Percentiles rank a stretch among this genome's conserved stretches.
These are phyloP conservation scores for Graptemys geographica DNA, from an alignment of 2,797 vertebrate species.

Conservation along the genomic window DNA sequence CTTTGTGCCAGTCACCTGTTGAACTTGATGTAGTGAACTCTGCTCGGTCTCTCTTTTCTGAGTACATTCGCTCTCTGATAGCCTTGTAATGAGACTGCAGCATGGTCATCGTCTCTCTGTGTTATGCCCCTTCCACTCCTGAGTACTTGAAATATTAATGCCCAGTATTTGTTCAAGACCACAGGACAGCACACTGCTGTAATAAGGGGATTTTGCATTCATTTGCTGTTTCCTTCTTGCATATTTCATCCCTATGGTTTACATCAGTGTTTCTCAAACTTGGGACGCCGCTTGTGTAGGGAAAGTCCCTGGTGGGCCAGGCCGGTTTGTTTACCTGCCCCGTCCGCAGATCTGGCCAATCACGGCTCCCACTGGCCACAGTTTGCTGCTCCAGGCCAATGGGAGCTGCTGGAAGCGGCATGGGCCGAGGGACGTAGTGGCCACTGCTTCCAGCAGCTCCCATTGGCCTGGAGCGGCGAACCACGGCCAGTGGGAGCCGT, in stretches of 20 bases:
- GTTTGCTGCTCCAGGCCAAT: too few relatives aligned
- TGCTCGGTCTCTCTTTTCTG: neutral
- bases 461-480: too few relatives aligned
- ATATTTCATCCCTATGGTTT: conserved; percentile 5
- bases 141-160: conserved; percentile 57
- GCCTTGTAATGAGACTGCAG: neutral
- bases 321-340: too few relatives aligned
- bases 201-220: neutral
- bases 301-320: too few relatives aligned
- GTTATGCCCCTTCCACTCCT: neutral
- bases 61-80: neutral
- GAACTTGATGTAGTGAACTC: conserved; percentile 24
- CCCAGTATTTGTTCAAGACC: neutral
- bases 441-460: too few relatives aligned
- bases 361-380: too few relatives aligned
- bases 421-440: too few relatives aligned
- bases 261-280: neutral
- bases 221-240: neutral
- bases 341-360: too few relatives aligned
- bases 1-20: conserved; percentile 58
- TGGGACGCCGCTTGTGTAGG: too few relatives aligned
- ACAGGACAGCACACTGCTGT: neutral
- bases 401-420: too few relatives aligned
- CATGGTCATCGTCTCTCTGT: accelerated
- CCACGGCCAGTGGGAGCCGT: too few relatives aligned